phyloP scores from a whole-genome alignment of 1,140 invertebrate genomes.

The Drosophila micromelanica region DNA sequence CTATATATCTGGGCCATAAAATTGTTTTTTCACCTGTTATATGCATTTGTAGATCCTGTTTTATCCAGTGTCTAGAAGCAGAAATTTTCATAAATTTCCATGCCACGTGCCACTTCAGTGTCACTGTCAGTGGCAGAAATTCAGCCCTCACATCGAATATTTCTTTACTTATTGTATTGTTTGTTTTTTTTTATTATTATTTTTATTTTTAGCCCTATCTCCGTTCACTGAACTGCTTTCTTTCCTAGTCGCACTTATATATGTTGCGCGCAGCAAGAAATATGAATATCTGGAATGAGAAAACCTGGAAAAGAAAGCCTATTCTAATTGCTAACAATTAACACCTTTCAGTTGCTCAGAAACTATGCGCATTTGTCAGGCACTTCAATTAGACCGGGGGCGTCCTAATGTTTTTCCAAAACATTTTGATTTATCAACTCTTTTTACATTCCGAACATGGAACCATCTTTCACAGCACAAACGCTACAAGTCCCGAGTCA shows the following conservation, averaged over 20 bases:
- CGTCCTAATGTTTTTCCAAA: constrained; percentile 44
- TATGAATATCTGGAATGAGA: constrained; percentile 48
- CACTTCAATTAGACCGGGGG: constrained; percentile 23
- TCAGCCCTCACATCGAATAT: background rate
- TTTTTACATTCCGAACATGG: constrained; percentile 77
- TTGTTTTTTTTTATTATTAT: background rate
- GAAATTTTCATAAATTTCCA: constrained; percentile 60
- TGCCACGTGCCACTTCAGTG: constrained; percentile 35
- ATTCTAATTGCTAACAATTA: constrained; percentile 64
- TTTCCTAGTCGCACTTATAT: background rate
- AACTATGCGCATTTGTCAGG: constrained; percentile 61
- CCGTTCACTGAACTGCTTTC: background rate
- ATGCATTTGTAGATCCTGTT: constrained; percentile 68
- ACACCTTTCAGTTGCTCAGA: constrained; percentile 53
- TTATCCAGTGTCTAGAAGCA: constrained; percentile 28
- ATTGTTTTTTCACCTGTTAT: constrained; percentile 77
- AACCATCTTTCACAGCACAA: constrained; percentile 64
- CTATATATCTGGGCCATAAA: constrained; percentile 32
- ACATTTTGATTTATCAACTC: constrained; percentile 83
- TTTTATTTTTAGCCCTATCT: constrained; percentile 32
- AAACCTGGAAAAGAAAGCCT: constrained; percentile 25
- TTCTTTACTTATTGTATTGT: background rate
- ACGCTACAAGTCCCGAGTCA: constrained; percentile 38
- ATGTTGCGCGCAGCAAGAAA: constrained; percentile 10
- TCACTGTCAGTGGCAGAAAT: constrained; percentile 15